Base-by-base conservation (phyloP, 2,113 vertebrate genomes). In the Rhea americana region DNA sequence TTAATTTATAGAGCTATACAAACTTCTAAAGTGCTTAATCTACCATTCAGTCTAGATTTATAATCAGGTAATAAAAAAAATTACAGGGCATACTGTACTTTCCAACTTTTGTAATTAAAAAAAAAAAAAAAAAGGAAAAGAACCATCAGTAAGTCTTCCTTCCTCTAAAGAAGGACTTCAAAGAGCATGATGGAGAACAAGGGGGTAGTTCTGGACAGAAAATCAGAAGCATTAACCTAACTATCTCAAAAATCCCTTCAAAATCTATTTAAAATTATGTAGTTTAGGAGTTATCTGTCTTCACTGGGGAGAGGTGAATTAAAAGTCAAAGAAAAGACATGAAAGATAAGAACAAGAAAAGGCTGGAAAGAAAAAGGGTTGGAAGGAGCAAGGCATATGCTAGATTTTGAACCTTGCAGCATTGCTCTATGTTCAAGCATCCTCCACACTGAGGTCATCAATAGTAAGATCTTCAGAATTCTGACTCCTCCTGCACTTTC, bases 21-120 rank as follows among this genome's bases (percentile, higher is more conserved):
- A 88, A 91, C 62, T 96, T 94, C 39, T 30, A 7, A 91, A 82
- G 43, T 66, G 80, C 75, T 87, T 84, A 25, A 37, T 80, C 94
- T 81, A 80, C 58, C 56, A 61, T 84, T 56, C 55, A 56, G 39
- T 19, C 72, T 76, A 89, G 85, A 92, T 77, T 86, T 84, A 90
- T 30, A 66, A 79, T 11, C 35, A 63, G 26, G 63, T 41, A 75
- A 82, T 89, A 35, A 79, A 91, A 91, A 91, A 91, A 75, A 45
- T 22, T 62, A 79, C 91, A 94, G 63, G 48, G 17, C 87, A 93
- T 75, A 91, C n/a, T 66, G 12, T 55, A 93, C 72, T 83, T 91
- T 82, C 4, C 7, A 80, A 65, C 30, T 81, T 86, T 55, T 83
- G 21, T 41, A n/a, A 50, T 79, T 83, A 37, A 76, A 21, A 82